Conservation (phyloP, 2,113 vertebrate species). For the Ciconia stormi region DNA sequence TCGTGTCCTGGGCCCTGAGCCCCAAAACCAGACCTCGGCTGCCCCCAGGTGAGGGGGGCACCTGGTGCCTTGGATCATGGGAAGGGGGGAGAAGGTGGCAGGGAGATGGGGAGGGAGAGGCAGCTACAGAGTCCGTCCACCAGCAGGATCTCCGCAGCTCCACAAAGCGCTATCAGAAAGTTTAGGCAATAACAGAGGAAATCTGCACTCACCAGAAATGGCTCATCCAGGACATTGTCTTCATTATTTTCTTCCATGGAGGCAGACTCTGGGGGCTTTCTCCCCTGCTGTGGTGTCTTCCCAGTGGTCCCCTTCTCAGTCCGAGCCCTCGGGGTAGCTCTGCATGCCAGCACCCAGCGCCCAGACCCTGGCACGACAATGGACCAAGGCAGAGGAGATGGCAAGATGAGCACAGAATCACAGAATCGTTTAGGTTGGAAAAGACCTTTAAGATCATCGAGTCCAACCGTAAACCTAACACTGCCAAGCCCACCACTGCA, state of each 20-base stretch:
- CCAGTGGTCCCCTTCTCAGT: background rate
- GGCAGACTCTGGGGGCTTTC: background rate
- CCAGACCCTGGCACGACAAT: conserved; percentile 56
- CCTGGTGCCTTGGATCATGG: background rate
- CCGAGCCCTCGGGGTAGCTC: conserved; percentile 33
- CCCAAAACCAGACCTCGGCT: background rate
- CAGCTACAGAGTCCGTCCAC: background rate
- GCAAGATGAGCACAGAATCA: too few species aligned
- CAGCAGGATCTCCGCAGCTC: background rate
- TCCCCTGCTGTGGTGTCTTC: background rate
- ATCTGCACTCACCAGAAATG: conserved; percentile 70
- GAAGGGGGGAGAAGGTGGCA: background rate
- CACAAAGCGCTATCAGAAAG: background rate
- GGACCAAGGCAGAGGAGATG: background rate
- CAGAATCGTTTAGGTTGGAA: too few species aligned
- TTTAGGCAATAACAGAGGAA: background rate
- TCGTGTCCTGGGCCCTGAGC: background rate
- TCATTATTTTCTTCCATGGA: background rate
- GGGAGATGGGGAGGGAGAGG: too few species aligned
- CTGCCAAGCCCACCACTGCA: too few species aligned
- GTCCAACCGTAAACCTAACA: too few species aligned
- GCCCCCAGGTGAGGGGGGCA: too few species aligned
- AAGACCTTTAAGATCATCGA: too few species aligned
- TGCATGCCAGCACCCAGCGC: conserved; percentile 73
- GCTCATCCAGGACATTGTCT: conserved; percentile 61